These are phyloP conservation scores for Hydropotes inermis DNA, from an alignment of 2,113 vertebrate species.

Conservation along the genomic window DNA sequence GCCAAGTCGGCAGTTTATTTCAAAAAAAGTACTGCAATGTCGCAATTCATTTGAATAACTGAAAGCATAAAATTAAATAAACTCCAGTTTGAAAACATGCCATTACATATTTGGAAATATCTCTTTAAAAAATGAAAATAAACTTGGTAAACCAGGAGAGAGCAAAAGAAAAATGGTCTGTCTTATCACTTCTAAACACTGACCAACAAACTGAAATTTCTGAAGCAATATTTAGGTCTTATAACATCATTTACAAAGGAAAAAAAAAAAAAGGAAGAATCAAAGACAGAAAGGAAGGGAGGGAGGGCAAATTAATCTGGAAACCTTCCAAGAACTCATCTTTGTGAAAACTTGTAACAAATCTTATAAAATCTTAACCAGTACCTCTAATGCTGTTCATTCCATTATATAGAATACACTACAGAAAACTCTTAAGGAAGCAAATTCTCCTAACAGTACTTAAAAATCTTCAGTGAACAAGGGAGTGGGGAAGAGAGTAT, in stretches of 20 bases:
- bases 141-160: neutral
- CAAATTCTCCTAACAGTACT: neutral
- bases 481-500: neutral
- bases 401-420: neutral
- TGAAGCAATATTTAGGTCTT: neutral
- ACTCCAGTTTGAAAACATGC: neutral
- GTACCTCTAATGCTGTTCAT: neutral
- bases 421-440: neutral
- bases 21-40: neutral
- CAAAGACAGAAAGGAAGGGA: neutral
- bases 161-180: neutral
- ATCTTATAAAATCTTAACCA: neutral
- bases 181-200: neutral
- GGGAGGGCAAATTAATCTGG: neutral
- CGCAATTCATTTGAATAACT: neutral
- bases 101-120: neutral
- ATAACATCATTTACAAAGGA: neutral
- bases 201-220: neutral
- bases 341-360: neutral
- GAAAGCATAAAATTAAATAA: conserved; percentile 4
- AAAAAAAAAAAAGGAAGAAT: neutral
- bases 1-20: neutral
- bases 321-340: neutral
- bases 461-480: neutral
- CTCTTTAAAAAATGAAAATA: neutral